Base-by-base conservation (phyloP, 2,888 invertebrate genomes). In the Smittia sp. region DNA sequence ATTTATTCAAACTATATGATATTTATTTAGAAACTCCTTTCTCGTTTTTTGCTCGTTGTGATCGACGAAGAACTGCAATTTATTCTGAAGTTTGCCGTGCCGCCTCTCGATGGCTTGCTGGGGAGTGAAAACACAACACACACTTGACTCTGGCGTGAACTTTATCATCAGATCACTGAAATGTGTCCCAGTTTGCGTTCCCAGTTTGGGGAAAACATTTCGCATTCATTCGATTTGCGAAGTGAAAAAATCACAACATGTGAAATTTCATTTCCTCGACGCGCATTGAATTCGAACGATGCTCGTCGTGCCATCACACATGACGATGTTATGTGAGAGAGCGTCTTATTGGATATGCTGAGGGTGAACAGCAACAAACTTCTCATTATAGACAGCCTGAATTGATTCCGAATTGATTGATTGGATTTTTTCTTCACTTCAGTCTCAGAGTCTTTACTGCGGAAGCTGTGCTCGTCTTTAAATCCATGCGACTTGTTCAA, bases 1-100 rank as follows among this genome's bases (percentile, higher is more conserved):
- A 68, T 68, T 68, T 68, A 70, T 70, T 70, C 69, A 70, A 70
- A 70, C 69, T 70, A 54, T 70, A 70, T 54, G 52, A 70, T 69
- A 69, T 69, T 67, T 67, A 67, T 67, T 69, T 69, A 46, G 24
- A 69, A 70, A 58, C 58, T 58, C 58, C 58, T 46, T 68, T 22
- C 46, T 15, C 46, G 25, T 67, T 32, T 67, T 39, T 18, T 67
- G 38, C 38, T 15, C 32, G 9, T 32, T 32, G 32, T 9, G 27
- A 63, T 24, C 32, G 38, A 15, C n/a, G 4, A 9, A 32, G n/a
- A 46, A 52, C 69, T 70, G 69, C 69, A 70, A 70, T 70, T 70
- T 70, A 70, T 70, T 70, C 69, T 25, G 46, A 70, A 70, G 18
- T 70, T 70, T 68, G 11, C 46, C 46, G 15, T n/a, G 46, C 15